Evolutionary conservation across 2,113 vertebrate genomes (phyloP).

Genomic region (Ciconia stormi): DNA sequence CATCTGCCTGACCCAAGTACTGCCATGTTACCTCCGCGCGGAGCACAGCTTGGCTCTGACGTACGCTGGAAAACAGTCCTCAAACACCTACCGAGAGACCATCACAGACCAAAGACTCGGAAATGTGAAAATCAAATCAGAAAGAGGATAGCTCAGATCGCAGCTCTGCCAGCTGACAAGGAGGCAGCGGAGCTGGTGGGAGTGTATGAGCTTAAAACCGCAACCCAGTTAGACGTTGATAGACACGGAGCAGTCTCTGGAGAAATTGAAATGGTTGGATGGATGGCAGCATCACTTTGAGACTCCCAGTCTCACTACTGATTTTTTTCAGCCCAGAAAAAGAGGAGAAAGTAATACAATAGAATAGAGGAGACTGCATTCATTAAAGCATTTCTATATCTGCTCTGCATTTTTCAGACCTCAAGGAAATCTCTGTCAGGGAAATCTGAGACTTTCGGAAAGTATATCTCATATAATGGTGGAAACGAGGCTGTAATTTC

Average conservation of each 20-base stretch:
- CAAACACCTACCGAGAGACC: neutral
- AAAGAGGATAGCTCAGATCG: neutral
- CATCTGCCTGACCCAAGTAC: neutral
- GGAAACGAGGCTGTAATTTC: neutral
- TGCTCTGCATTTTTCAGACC: constrained; percentile 26
- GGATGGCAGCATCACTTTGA: neutral
- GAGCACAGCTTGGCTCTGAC: neutral
- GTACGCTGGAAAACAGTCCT: neutral
- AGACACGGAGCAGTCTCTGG: neutral
- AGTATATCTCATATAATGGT: neutral
- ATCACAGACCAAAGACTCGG: neutral
- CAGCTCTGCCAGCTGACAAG: neutral
- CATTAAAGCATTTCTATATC: neutral
- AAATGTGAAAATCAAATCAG: neutral
- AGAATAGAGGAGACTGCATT: neutral
- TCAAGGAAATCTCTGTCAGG: neutral
- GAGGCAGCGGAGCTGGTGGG: neutral
- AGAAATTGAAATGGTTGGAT: constrained; percentile 11
- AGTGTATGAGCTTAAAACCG: neutral
- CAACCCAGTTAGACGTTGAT: neutral
- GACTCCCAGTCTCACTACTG: neutral
- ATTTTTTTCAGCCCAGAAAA: constrained; percentile 1
- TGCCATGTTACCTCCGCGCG: accelerated
- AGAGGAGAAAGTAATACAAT: neutral
- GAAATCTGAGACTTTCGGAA: neutral